A percentile compares a stretch with the other conserved stretches of the same genome.
These are phyloP conservation scores for Protonibea diacanthus DNA, from an alignment of 2,797 vertebrate species.

Conservation along the genomic window DNA sequence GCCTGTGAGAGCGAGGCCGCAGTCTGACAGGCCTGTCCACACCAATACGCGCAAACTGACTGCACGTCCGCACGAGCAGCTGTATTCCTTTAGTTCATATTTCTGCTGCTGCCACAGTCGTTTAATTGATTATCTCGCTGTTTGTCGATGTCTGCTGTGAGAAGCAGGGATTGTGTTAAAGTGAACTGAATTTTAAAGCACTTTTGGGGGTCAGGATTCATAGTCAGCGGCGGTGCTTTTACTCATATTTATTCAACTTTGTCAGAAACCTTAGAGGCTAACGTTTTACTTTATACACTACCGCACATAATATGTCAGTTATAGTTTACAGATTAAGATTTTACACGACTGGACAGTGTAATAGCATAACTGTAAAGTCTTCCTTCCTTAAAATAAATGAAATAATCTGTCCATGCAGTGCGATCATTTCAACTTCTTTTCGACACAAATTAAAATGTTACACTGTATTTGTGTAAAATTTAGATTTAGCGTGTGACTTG, in stretches of 20 bases:
- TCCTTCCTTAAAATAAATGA: background rate
- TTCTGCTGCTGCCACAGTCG: constrained; percentile 19
- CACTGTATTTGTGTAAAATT: background rate
- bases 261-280: too few relatives aligned
- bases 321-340: background rate
- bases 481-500: background rate
- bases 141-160: background rate
- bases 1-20: background rate
- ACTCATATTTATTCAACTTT: background rate
- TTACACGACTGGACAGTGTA: background rate
- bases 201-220: background rate
- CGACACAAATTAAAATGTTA: background rate
- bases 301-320: background rate
- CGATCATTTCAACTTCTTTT: background rate
- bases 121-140: constrained; percentile 33
- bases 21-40: constrained; percentile 28
- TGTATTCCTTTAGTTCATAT: constrained; percentile 16
- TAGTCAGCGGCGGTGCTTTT: background rate
- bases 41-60: constrained; percentile 36
- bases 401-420: background rate
- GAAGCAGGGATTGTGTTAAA: background rate
- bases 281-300: background rate
- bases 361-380: background rate
- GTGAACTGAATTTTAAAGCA: constrained; percentile 5
- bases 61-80: constrained; percentile 12